Evolutionary conservation across 2,797 vertebrate species (phyloP), one percentile per base, ranked within the genome.

Genomic region (Ceyx erithaca): DNA sequence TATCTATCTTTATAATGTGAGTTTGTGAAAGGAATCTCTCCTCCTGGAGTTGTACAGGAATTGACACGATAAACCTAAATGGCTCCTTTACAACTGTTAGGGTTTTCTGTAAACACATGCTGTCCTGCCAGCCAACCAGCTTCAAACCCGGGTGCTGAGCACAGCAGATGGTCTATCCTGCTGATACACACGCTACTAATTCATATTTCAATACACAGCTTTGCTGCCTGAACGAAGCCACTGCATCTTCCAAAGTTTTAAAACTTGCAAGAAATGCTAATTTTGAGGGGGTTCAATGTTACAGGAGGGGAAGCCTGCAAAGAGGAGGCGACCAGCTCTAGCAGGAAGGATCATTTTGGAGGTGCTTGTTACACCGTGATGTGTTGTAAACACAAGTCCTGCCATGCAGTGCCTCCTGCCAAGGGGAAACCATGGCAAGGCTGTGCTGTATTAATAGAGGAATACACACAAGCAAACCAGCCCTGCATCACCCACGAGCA

Each of bases 21-120:
- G 78, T 95, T 95, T 92, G 90, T 93, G 94, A 96, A 90, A 93
- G 77, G 95, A 95, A 90, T 94, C 83, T 93, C 73, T 80, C 70
- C 25, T 82, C 0, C 1, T 93, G 58, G 78, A 92, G 90, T 93
- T 94, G 80, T 92, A 83, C 91, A 85, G 96, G 89, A 82, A 94
- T 87, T 95, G 94, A 91, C 83, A 95, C 35, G 80, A 95, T 85
- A 94, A 91, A 95, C 86, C 72, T 78, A 94, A 91, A 89, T 91
- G 92, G 88, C 89, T 95, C 75, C 78, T 94, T 95, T 52, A 89
- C 92, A 93, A 93, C 72, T 94, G 87, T 94, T 96, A 96, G 92
- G 92, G 94, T 96, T 96, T 96, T 96, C 96, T 96, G 95, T 96
- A 96, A 96, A 96, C 95, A 96, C 94, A 96, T 96, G 93, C 96